Evolutionary conservation across 1,140 invertebrate genomes (phyloP).

Genomic region (Drosophila nikananu): DNA sequence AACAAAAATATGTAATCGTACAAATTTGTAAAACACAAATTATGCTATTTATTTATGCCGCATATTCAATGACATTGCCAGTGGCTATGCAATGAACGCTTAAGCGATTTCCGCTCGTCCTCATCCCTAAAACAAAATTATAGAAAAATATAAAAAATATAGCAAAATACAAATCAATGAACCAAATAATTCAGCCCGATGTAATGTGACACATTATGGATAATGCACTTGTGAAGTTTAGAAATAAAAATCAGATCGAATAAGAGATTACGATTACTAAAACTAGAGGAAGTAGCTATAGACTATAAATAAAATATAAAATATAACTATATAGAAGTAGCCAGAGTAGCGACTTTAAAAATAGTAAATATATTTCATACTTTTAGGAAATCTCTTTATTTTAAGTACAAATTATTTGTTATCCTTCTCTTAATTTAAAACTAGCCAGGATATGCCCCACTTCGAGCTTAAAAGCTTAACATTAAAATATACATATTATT

Average conservation of each 20-base stretch:
- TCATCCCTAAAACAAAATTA: neutral
- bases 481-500: slow-evolving; percentile 4
- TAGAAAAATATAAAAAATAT: slow-evolving; percentile 35
- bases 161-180: slow-evolving; percentile 40
- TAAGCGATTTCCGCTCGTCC: slow-evolving; percentile 28
- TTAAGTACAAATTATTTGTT: neutral
- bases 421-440: neutral
- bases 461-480: neutral
- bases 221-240: slow-evolving; percentile 13
- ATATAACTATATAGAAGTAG: neutral
- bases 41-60: slow-evolving; percentile 49
- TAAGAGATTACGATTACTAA: neutral
- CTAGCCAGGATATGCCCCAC: neutral
- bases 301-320: neutral
- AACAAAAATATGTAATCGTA: slow-evolving; percentile 36
- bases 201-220: slow-evolving; percentile 29
- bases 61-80: slow-evolving; percentile 39
- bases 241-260: neutral
- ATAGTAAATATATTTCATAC: neutral
- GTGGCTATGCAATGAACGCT: slow-evolving; percentile 38
- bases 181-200: slow-evolving; percentile 27
- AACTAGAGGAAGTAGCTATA: neutral
- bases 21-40: slow-evolving; percentile 54
- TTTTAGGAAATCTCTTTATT: neutral
- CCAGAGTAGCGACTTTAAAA: neutral